Base-by-base conservation (phyloP, 2,113 vertebrate species). In the Halichoeres trimaculatus region DNA sequence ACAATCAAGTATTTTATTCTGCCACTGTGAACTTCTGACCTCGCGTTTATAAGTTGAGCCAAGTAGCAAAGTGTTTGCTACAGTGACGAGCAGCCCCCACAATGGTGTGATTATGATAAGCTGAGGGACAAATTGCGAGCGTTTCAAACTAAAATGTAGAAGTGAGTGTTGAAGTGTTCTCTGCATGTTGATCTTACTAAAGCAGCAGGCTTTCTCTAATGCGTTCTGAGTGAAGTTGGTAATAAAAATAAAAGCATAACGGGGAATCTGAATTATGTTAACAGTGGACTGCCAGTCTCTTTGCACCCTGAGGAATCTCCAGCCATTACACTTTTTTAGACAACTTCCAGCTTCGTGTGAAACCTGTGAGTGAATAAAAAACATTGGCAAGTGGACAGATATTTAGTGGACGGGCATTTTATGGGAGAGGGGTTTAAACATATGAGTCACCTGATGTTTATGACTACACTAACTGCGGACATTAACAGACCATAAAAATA, bases 231-330 rank as follows among this genome's bases (percentile, higher is more conserved):
- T 43, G 40, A 19, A 84, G 76, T 84, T 83, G 73, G 52, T 51
- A 63, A 72, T 43, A 59, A 81, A 58, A 81, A 79, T 57, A 79
- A 70, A 55, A 68, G 50, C 36, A 81, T 72, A 77, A 82, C 62
- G 40, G 71, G 41, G 47, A 52, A 57, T 64, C 41, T 61, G 66
- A n/a, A 72, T 68, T 74, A 50, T 22, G 43, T 47, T 45, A 23
- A 57, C 12, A 65, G 58, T n/a, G 35, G 51, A 78, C 52, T 54
- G 20, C 43, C 47, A 40, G 22, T 43, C 40, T 56, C 40, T 67
- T 61, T 70, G 26, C 40, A 57, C 40, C 23, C 30, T 3, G 30
- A 19, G 43, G 20, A 45, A 54, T 54, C 45, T 48, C 54, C 24
- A 59, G 17, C 76, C 53, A 53, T 74, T 74, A 64, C n/a, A n/a